Evolutionary conservation across 2,888 invertebrate species (phyloP).

Genomic region (Acrobasis consociella): DNA sequence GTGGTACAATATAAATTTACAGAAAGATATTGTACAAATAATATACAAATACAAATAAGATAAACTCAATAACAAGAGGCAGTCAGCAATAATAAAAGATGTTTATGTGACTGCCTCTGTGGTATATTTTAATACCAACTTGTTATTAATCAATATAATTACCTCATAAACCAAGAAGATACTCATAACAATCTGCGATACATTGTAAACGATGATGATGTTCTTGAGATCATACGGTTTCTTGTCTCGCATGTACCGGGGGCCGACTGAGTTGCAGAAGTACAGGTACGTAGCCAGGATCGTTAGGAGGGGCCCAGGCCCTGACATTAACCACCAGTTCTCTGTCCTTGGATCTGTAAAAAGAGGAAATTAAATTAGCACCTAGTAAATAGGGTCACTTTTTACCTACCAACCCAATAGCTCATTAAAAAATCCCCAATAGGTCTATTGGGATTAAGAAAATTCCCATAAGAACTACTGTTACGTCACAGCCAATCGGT

Average conservation of each 20-base stretch:
- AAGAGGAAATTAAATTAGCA: background rate
- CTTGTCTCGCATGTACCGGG: constrained; percentile 88
- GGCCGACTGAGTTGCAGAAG: constrained; percentile 89
- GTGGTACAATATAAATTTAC: too few relatives aligned
- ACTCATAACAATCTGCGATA: constrained; percentile 94
- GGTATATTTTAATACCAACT: too few relatives aligned
- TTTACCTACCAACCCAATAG: too few relatives aligned
- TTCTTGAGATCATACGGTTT: constrained; percentile 88
- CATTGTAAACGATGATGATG: constrained; percentile 90
- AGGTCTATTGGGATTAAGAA: too few relatives aligned
- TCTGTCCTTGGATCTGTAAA: constrained; percentile 88
- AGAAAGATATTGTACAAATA: too few relatives aligned
- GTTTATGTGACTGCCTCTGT: too few relatives aligned
- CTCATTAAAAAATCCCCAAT: too few relatives aligned
- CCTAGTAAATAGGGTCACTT: too few relatives aligned
- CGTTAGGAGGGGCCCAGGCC: constrained; percentile 86
- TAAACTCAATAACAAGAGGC: too few relatives aligned
- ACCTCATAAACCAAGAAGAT: constrained; percentile 85
- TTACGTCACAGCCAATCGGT: too few relatives aligned
- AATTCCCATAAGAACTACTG: too few relatives aligned
- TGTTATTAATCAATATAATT: constrained; percentile 21
- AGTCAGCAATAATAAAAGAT: background rate
- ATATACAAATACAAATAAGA: too few relatives aligned
- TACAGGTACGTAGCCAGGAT: constrained; percentile 86
- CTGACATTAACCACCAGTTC: constrained; percentile 90